A percentile compares a stretch with the other conserved stretches of the same genome.
Conservation (phyloP, 2,888 invertebrate species). For the Dyspetes luteomarginatus region DNA sequence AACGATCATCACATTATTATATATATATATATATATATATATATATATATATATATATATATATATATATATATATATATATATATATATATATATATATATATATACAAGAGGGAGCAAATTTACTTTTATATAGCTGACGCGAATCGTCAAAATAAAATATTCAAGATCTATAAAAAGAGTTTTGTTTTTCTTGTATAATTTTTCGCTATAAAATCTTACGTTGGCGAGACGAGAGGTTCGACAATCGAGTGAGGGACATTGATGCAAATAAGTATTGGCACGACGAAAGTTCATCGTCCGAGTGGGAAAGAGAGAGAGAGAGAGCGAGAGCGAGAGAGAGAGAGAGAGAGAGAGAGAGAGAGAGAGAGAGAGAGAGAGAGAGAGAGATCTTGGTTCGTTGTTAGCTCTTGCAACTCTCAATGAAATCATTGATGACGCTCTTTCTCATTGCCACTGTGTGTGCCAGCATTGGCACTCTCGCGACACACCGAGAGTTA, state of each 20-base stretch:
- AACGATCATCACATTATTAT: constrained; percentile 35
- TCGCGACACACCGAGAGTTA: constrained; percentile 18
- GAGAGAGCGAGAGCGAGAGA: too few relatives aligned
- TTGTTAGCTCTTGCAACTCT: constrained; percentile 44
- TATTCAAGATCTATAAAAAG: background rate
- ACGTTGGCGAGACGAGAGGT: background rate
- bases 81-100: too few relatives aligned
- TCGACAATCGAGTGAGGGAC: constrained; percentile 42
- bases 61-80: too few relatives aligned
- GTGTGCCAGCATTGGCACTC: constrained; percentile 26
- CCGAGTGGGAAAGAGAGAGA: constrained; percentile 20
- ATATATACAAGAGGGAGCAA: background rate
- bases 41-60: too few relatives aligned
- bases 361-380: background rate
- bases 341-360: background rate
- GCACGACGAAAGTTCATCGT: constrained; percentile 61
- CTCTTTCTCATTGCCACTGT: background rate
- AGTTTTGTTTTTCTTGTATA: constrained; percentile 16
- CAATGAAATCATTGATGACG: constrained; percentile 67
- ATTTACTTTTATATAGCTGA: background rate
- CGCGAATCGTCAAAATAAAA: background rate
- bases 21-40: too few relatives aligned
- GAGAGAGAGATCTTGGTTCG: background rate
- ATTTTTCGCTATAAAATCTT: constrained; percentile 27
- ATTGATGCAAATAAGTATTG: constrained; percentile 47